Conservation (phyloP, 2,888 invertebrate species). For the Nineta flava region DNA sequence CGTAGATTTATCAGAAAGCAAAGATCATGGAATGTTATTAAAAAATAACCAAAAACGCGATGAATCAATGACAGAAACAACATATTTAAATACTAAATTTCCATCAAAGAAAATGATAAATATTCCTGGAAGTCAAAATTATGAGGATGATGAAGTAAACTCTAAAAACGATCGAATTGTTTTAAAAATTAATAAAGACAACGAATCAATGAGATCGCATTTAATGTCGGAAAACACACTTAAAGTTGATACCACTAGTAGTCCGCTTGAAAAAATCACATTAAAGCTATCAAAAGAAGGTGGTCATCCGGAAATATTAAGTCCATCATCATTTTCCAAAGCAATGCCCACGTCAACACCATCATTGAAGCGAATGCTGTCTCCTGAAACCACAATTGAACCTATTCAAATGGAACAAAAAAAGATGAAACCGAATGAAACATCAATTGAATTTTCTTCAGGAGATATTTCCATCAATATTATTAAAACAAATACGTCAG, state of each 20-base stretch:
- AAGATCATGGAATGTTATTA: background rate
- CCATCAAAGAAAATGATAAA: background rate
- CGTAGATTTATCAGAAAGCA: constrained; percentile 25
- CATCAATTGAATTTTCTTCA: constrained; percentile 7
- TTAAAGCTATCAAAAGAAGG: constrained; percentile 33
- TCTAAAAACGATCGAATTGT: constrained; percentile 33
- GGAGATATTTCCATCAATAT: constrained; percentile 10
- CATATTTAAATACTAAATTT: constrained; percentile 18
- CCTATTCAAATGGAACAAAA: background rate
- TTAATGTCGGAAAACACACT: constrained; percentile 24
- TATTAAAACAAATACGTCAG: constrained; percentile 5
- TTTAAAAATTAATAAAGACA: constrained; percentile 47
- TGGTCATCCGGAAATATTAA: constrained; percentile 25
- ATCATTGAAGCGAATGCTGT: constrained; percentile 4
- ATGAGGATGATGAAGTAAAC: constrained; percentile 4
- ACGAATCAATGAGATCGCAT: constrained; percentile 34
- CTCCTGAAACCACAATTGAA: constrained; percentile 4
- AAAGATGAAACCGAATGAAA: constrained; percentile 2
- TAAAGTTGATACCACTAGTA: constrained; percentile 10
- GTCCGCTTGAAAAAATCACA: constrained; percentile 35
- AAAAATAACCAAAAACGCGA: constrained; percentile 8
- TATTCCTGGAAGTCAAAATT: background rate
- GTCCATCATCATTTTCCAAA: background rate
- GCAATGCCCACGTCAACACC: background rate
- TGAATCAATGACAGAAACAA: constrained; percentile 10